Conservation (phyloP, 2,113 vertebrate species). For the Megaceryle torquata region DNA sequence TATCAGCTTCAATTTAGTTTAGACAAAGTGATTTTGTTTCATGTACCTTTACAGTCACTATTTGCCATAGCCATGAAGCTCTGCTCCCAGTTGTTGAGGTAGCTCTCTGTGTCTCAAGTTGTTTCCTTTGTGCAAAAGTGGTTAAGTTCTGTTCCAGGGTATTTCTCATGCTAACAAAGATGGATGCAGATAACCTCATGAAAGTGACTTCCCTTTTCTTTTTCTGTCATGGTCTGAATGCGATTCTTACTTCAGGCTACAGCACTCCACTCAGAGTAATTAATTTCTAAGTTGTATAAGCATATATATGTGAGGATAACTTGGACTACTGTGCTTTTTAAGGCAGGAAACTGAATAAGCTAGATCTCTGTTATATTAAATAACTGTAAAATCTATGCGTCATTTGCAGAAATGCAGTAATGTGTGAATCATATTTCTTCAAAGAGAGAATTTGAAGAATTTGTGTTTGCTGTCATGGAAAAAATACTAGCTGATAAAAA, state of each 20-base stretch:
- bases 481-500: not conserved
- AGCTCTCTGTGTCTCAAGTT: not conserved
- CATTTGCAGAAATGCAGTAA: not conserved
- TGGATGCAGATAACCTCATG: not conserved
- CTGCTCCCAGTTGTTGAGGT: not conserved
- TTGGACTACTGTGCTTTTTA: not conserved
- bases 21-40: not conserved
- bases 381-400: not conserved
- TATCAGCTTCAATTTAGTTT: not conserved
- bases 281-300: not conserved
- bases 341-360: not conserved
- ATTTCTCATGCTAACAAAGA: not conserved
- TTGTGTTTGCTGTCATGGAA: not conserved
- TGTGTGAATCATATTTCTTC: not conserved
- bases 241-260: not conserved
- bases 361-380: not conserved
- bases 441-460: not conserved
- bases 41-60: fast-evolving
- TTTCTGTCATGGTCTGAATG: not conserved
- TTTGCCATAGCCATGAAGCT: not conserved
- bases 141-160: not conserved
- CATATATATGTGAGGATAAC: not conserved
- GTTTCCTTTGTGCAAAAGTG: not conserved
- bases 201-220: not conserved
- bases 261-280: not conserved